Evolutionary conservation across 2,888 invertebrate species (phyloP).

Genomic region (Sesia bembeciformis): DNA sequence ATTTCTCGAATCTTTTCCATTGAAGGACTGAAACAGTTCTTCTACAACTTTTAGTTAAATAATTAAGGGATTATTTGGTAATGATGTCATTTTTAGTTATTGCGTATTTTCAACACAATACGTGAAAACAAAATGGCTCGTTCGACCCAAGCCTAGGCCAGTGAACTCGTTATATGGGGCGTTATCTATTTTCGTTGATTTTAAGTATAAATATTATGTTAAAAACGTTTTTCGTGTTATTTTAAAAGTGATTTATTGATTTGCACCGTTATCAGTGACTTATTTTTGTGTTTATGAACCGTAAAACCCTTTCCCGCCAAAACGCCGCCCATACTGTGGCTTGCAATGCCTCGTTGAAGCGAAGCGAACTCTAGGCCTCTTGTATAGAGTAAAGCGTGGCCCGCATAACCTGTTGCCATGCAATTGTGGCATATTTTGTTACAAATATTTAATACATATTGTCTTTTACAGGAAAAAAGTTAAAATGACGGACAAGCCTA

Average conservation of each 20-base stretch:
- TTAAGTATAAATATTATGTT: slow-evolving; percentile 5
- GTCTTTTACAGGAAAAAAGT: slow-evolving; percentile 63
- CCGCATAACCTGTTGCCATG: slow-evolving; percentile 41
- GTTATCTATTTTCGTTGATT: slow-evolving; percentile 41
- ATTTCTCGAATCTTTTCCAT: slow-evolving; percentile 71
- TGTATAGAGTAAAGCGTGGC: slow-evolving; percentile 27
- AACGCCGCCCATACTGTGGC: slow-evolving; percentile 53
- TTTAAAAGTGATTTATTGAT: slow-evolving; percentile 10
- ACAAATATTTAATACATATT: slow-evolving; percentile 4
- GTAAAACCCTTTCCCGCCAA: slow-evolving; percentile 69
- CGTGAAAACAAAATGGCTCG: slow-evolving; percentile 75
- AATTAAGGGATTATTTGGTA: slow-evolving; percentile 57
- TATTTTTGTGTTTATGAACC: slow-evolving; percentile 13
- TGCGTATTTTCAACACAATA: slow-evolving; percentile 71
- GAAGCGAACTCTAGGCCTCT: slow-evolving; percentile 33
- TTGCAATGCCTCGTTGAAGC: slow-evolving; percentile 14
- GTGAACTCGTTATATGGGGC: slow-evolving; percentile 68
- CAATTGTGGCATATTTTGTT: slow-evolving; percentile 18
- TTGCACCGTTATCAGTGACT: slow-evolving; percentile 22
- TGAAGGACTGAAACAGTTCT: slow-evolving; percentile 58
- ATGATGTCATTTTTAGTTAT: slow-evolving; percentile 58
- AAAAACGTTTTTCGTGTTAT: slow-evolving; percentile 2
- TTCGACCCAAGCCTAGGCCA: slow-evolving; percentile 69
- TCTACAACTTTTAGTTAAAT: slow-evolving; percentile 61
- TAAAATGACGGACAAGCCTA: slow-evolving; percentile 93